Percentiles rank a stretch among this genome's conserved stretches.
These are phyloP conservation scores for Leptopilina myrica DNA, from an alignment of 2,888 invertebrate species.

Conservation along the genomic window DNA sequence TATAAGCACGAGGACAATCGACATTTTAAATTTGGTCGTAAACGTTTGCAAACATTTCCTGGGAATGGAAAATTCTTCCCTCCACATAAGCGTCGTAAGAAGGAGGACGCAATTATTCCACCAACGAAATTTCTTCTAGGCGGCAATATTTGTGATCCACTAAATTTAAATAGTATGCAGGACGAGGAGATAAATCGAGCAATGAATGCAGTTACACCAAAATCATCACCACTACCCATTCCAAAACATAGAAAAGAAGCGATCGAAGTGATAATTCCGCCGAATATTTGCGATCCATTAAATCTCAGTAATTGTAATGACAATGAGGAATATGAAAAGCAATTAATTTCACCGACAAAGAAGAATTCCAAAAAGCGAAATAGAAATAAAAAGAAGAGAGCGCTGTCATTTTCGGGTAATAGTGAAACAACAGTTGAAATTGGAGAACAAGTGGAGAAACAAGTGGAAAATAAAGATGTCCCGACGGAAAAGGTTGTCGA, in stretches of 20 bases:
- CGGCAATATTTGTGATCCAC: constrained; percentile 95
- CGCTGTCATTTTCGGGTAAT: constrained; percentile 76
- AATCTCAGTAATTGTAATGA: constrained; percentile 86
- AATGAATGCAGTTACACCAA: constrained; percentile 93
- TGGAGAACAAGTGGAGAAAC: constrained; percentile 59
- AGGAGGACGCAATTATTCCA: constrained; percentile 83
- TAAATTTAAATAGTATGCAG: constrained; percentile 94
- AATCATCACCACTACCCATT: constrained; percentile 92
- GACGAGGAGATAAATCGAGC: constrained; percentile 87
- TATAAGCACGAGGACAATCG: constrained; percentile 74
- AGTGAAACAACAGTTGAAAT: constrained; percentile 76
- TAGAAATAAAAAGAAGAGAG: constrained; percentile 80
- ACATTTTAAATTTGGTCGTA: constrained; percentile 78
- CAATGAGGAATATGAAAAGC: constrained; percentile 89
- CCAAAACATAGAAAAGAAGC: constrained; percentile 88
- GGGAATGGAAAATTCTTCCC: constrained; percentile 85
- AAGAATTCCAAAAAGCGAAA: constrained; percentile 80
- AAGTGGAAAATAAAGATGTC: constrained; percentile 43
- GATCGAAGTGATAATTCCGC: constrained; percentile 94
- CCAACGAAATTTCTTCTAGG: constrained; percentile 96
- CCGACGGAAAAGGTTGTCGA: constrained; percentile 38
- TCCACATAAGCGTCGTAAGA: constrained; percentile 85
- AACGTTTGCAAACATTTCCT: constrained; percentile 84
- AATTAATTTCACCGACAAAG: constrained; percentile 84
- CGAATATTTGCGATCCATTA: constrained; percentile 94